phyloP scores from a whole-genome alignment of 1,140 invertebrate species.

The Elymnias hypermnestra region DNA sequence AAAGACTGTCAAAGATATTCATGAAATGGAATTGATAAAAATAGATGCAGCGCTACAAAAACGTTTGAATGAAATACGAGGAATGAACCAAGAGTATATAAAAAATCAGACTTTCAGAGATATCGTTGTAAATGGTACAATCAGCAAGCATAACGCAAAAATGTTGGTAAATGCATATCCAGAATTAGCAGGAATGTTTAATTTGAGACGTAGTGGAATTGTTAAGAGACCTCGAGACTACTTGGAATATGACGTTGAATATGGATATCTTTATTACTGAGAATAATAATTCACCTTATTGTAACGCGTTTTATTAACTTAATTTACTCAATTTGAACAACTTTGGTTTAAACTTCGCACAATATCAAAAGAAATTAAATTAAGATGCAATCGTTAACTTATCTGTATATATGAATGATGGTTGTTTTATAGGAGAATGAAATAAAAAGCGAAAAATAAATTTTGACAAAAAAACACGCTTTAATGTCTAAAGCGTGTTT shows the following conservation, averaged over 20 bases:
- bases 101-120: conserved; percentile 49
- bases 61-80: conserved; percentile 36
- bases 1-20: conserved; percentile 41
- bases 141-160: conserved; percentile 30
- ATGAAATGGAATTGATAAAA: conserved; percentile 41
- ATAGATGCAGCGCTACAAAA: conserved; percentile 38
- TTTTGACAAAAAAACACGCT: too few species aligned
- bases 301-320: background rate
- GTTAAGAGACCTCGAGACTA: conserved; percentile 21
- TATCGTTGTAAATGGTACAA: conserved; percentile 43
- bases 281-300: background rate
- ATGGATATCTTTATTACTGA: conserved; percentile 44
- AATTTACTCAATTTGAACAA: background rate
- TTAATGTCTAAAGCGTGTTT: too few species aligned
- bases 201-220: conserved; percentile 19
- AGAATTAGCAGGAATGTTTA: conserved; percentile 29
- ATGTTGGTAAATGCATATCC: conserved; percentile 43
- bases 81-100: conserved; percentile 39
- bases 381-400: too few species aligned
- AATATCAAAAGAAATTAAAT: too few species aligned
- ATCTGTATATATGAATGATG: too few species aligned
- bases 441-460: too few species aligned
- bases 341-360: too few species aligned
- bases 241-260: conserved; percentile 51
- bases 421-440: too few species aligned